Conservation (phyloP, 2,888 invertebrate genomes). For the Neoascia interrupta region DNA sequence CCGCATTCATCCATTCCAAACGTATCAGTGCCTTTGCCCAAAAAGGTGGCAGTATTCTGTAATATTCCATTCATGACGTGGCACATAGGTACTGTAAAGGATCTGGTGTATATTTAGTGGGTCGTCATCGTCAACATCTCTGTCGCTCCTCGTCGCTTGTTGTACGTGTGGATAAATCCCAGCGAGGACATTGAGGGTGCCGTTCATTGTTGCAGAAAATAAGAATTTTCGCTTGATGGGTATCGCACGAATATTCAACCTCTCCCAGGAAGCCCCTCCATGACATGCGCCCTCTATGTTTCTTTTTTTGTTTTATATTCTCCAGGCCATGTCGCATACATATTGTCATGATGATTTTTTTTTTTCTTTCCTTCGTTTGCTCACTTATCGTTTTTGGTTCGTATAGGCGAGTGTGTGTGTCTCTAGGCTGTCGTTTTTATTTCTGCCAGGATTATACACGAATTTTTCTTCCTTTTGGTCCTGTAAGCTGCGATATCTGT, state of each 20-base stretch:
- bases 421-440: slow-evolving; percentile 79
- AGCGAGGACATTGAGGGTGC: slow-evolving; percentile 72
- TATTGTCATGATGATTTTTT: slow-evolving; percentile 30
- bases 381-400: slow-evolving; percentile 61
- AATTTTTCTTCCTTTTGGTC: slow-evolving; percentile 12
- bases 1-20: slow-evolving; percentile 22
- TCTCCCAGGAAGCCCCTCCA: slow-evolving; percentile 50
- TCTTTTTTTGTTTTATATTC: slow-evolving; percentile 51
- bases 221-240: slow-evolving; percentile 74
- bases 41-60: slow-evolving; percentile 58
- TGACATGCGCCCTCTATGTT: slow-evolving; percentile 71
- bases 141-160: slow-evolving; percentile 54
- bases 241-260: slow-evolving; percentile 68
- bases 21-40: slow-evolving; percentile 29
- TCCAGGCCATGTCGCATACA: slow-evolving; percentile 6
- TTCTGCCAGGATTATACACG: slow-evolving; percentile 70
- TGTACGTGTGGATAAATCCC: slow-evolving; percentile 71
- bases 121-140: slow-evolving; percentile 65
- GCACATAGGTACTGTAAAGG: slow-evolving; percentile 69
- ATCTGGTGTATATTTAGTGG: slow-evolving; percentile 67
- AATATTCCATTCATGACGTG: slow-evolving; percentile 69
- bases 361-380: slow-evolving; percentile 51
- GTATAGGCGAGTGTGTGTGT: slow-evolving; percentile 75
- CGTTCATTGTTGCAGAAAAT: slow-evolving; percentile 75
- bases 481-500: slow-evolving; percentile 4